Percentiles rank a stretch among this genome's conserved stretches.
Conservation (phyloP, 2,888 invertebrate species). For the Scaptomyza flava region DNA sequence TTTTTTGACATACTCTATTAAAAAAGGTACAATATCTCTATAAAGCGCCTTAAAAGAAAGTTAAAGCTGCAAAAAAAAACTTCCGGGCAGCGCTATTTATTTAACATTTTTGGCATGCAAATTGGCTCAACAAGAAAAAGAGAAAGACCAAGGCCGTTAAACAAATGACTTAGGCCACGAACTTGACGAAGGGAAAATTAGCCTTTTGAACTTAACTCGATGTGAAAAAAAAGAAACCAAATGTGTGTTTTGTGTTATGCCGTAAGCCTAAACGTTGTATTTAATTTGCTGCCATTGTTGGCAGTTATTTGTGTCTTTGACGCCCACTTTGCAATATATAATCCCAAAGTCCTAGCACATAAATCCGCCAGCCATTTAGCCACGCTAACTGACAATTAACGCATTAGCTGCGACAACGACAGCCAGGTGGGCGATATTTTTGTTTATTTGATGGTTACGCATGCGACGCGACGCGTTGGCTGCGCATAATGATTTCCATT, state of each 20-base stretch:
- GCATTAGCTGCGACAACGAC: slow-evolving; percentile 58
- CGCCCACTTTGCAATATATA: slow-evolving; percentile 32
- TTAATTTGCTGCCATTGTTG: slow-evolving; percentile 44
- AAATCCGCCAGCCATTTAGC: slow-evolving; percentile 70
- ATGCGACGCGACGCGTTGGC: slow-evolving; percentile 70
- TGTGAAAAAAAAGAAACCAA: too few species aligned
- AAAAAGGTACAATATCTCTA: slow-evolving; percentile 3
- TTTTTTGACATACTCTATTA: background rate
- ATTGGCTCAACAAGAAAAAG: slow-evolving; percentile 47
- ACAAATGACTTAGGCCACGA: slow-evolving; percentile 70
- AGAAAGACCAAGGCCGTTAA: slow-evolving; percentile 27
- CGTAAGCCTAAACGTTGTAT: slow-evolving; percentile 13
- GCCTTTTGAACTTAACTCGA: slow-evolving; percentile 54
- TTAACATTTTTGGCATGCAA: slow-evolving; percentile 58
- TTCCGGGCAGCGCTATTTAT: slow-evolving; percentile 58
- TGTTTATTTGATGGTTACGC: slow-evolving; percentile 61
- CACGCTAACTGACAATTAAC: slow-evolving; percentile 72
- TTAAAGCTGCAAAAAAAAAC: slow-evolving; percentile 53
- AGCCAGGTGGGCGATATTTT: slow-evolving; percentile 55
- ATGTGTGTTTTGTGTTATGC: background rate
- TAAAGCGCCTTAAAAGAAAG: slow-evolving; percentile 28
- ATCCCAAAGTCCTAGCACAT: slow-evolving; percentile 21
- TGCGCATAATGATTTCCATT: slow-evolving; percentile 61
- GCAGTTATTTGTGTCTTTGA: background rate
- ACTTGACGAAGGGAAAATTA: slow-evolving; percentile 74